phyloP scores from a whole-genome alignment of 1,140 invertebrate species.

The Drosophila arawakana region DNA sequence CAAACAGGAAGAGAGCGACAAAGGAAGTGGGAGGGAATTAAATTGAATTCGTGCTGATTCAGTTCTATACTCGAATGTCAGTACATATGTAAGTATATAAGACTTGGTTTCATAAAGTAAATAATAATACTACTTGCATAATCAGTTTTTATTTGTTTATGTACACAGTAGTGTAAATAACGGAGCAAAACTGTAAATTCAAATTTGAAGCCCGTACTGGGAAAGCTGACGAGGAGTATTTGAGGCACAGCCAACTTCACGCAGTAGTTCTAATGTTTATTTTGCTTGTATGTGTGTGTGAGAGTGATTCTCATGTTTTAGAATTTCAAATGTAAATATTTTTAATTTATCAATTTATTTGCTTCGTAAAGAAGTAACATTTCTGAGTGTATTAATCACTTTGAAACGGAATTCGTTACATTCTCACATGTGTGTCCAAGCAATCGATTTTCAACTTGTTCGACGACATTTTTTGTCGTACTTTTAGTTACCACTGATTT shows the following conservation, averaged over 20 bases:
- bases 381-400: constrained; percentile 2
- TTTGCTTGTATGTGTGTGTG: not conserved
- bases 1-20: not conserved
- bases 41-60: not conserved
- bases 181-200: not conserved
- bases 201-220: not conserved
- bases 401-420: not conserved
- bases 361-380: not conserved
- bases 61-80: constrained; percentile 1
- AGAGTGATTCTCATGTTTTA: not conserved
- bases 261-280: not conserved
- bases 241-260: not conserved
- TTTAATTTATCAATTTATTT: not conserved
- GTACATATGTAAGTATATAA: not conserved
- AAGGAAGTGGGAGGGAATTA: not conserved
- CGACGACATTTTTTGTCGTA: constrained; percentile 60
- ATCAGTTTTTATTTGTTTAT: not conserved
- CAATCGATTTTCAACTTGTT: constrained; percentile 48
- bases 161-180: not conserved
- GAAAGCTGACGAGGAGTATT: not conserved
- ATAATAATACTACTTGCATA: too few species aligned
- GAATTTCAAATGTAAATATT: too few species aligned
- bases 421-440: constrained; percentile 12
- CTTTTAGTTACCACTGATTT: constrained; percentile 32
- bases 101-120: not conserved